phyloP scores from a whole-genome alignment of 1,140 invertebrate genomes.

The Oryctes rhinoceros region DNA sequence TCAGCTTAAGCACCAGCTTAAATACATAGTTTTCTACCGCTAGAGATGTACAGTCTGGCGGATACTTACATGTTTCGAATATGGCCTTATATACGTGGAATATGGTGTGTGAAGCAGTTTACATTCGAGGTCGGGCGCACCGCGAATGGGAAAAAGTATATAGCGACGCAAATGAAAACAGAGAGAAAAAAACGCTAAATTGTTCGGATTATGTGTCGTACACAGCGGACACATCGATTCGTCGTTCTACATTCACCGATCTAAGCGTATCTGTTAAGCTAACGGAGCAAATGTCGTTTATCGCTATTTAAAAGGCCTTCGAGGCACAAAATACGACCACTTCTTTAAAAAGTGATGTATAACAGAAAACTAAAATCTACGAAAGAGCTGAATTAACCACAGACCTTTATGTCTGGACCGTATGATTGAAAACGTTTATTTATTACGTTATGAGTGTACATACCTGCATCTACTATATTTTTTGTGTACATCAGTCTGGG shows the following conservation, averaged over 20 bases:
- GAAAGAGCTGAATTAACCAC: too few species aligned
- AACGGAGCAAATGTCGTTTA: neutral
- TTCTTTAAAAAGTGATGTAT: neutral
- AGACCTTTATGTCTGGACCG: too few species aligned
- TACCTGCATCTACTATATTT: too few species aligned
- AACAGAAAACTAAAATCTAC: too few species aligned
- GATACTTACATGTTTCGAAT: neutral
- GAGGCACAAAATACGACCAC: neutral
- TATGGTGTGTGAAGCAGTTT: slow-evolving; percentile 4
- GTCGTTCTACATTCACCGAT: slow-evolving; percentile 11
- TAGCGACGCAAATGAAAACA: neutral
- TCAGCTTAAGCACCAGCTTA: neutral
- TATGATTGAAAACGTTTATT: too few species aligned
- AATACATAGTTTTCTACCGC: neutral
- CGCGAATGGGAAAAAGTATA: slow-evolving; percentile 4
- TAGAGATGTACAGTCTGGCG: neutral
- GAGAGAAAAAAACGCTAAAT: neutral
- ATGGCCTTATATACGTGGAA: neutral
- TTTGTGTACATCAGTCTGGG: too few species aligned
- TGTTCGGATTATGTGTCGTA: neutral
- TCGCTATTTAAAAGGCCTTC: neutral
- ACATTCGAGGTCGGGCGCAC: neutral
- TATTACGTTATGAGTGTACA: too few species aligned
- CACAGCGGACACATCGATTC: neutral
- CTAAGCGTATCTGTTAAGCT: neutral